phyloP scores from a whole-genome alignment of 2,113 vertebrate genomes.

The Embiotoca jacksoni region DNA sequence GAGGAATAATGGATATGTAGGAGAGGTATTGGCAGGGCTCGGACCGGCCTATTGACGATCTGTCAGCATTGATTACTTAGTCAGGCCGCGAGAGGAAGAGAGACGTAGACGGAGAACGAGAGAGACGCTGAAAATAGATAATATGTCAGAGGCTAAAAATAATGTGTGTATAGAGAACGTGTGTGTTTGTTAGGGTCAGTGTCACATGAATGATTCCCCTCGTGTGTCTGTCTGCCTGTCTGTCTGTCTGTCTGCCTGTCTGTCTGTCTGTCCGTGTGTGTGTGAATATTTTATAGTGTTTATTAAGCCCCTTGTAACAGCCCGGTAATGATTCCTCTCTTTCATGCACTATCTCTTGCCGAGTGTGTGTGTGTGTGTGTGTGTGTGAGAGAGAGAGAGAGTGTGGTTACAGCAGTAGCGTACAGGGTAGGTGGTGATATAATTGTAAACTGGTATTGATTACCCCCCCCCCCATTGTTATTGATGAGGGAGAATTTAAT shows the following conservation, averaged over 20 bases:
- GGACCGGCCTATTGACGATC: constrained; percentile 78
- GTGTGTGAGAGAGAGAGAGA: constrained; percentile 15
- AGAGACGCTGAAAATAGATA: constrained; percentile 3
- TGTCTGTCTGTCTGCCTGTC: neutral
- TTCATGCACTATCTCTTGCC: neutral
- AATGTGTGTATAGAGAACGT: neutral
- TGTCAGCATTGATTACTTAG: constrained; percentile 84
- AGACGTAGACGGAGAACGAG: constrained; percentile 15
- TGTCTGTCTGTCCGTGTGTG: constrained; percentile 17
- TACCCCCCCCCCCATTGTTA: constrained; percentile 79
- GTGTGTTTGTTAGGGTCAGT: constrained; percentile 34
- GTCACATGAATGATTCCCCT: constrained; percentile 22
- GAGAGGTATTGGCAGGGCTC: constrained; percentile 79
- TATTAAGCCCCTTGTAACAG: constrained; percentile 51
- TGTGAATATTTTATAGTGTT: constrained; percentile 56
- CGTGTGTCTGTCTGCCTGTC: neutral
- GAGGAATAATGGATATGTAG: constrained; percentile 79
- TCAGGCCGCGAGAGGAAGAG: constrained; percentile 57
- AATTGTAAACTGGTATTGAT: constrained; percentile 86
- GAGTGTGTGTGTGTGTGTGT: constrained; percentile 20
- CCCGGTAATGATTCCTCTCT: constrained; percentile 50
- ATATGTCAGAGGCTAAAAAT: constrained; percentile 29
- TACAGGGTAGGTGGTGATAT: constrained; percentile 76
- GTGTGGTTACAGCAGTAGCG: constrained; percentile 45
- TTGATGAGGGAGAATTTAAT: constrained; percentile 87